These are phyloP conservation scores for Bos indicus DNA, from an alignment of 2,113 vertebrate genomes.

Conservation along the genomic window DNA sequence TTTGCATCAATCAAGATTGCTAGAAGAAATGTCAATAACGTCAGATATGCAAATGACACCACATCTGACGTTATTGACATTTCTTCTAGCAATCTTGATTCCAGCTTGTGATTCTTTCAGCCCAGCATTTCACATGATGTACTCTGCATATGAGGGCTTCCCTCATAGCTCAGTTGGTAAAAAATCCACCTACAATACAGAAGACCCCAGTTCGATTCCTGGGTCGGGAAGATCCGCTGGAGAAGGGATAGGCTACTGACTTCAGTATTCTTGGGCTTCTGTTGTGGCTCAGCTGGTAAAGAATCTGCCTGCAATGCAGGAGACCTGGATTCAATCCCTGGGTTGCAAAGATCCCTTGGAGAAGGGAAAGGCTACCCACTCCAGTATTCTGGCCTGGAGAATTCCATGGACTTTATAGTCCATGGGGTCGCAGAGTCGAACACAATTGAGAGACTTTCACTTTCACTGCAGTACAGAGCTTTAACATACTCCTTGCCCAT, in stretches of 20 bases:
- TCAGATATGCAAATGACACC: too few relatives aligned
- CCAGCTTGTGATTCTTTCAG: neutral
- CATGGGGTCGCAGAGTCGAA: neutral
- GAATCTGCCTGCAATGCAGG: neutral
- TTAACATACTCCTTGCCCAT: neutral
- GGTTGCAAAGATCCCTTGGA: neutral
- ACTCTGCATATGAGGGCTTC: neutral
- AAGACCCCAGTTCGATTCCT: neutral
- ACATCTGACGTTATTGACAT: too few relatives aligned
- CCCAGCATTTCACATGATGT: neutral
- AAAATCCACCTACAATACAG: neutral
- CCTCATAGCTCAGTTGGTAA: neutral
- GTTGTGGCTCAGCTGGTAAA: neutral
- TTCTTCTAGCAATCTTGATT: too few relatives aligned
- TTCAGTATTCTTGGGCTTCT: neutral
- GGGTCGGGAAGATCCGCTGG: accelerated
- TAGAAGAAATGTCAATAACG: too few relatives aligned
- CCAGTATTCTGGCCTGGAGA: neutral
- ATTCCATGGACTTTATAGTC: neutral
- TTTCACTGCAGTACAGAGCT: neutral
- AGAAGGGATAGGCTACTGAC: neutral
- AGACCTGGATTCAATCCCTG: neutral
- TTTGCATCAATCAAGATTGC: too few relatives aligned
- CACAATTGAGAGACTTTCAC: neutral
- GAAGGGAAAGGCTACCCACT: neutral